phyloP scores from a whole-genome alignment of 2,888 invertebrate species.

The Endotricha flammealis region DNA sequence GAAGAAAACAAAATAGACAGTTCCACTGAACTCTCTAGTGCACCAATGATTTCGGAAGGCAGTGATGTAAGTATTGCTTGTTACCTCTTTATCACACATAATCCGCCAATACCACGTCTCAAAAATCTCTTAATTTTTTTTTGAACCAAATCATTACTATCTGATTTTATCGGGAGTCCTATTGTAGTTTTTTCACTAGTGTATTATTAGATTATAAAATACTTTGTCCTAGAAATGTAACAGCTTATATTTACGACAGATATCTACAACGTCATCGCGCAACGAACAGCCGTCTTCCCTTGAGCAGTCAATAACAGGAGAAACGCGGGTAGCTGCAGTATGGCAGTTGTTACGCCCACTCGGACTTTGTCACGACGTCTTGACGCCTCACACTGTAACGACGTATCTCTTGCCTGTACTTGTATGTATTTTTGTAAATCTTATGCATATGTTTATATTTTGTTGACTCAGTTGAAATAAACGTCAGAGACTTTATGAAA shows the following conservation, averaged over 20 bases:
- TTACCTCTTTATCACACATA: too few species aligned
- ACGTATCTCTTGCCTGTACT: conserved; percentile 95
- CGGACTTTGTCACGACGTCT: conserved; percentile 93
- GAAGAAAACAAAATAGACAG: conserved; percentile 49
- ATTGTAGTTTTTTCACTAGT: too few species aligned
- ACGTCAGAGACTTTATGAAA: too few species aligned
- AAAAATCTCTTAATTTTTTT: too few species aligned
- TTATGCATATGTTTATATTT: too few species aligned
- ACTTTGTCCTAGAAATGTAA: not conserved
- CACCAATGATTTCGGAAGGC: conserved; percentile 43
- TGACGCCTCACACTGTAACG: conserved; percentile 93
- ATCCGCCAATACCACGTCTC: too few species aligned
- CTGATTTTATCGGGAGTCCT: too few species aligned
- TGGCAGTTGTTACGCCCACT: conserved; percentile 90
- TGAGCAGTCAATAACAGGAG: conserved; percentile 58
- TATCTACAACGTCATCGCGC: conserved; percentile 41
- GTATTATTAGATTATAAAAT: too few species aligned
- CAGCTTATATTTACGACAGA: conserved; percentile 24
- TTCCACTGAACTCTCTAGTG: conserved; percentile 38
- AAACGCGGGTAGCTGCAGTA: conserved; percentile 62
- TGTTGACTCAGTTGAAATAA: too few species aligned
- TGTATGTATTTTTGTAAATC: conserved; percentile 71
- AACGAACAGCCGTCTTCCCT: conserved; percentile 61
- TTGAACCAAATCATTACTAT: too few species aligned
- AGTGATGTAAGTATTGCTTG: conserved; percentile 47